Evolutionary conservation across 1,140 invertebrate genomes (phyloP).

Genomic region (Cydia amplana): DNA sequence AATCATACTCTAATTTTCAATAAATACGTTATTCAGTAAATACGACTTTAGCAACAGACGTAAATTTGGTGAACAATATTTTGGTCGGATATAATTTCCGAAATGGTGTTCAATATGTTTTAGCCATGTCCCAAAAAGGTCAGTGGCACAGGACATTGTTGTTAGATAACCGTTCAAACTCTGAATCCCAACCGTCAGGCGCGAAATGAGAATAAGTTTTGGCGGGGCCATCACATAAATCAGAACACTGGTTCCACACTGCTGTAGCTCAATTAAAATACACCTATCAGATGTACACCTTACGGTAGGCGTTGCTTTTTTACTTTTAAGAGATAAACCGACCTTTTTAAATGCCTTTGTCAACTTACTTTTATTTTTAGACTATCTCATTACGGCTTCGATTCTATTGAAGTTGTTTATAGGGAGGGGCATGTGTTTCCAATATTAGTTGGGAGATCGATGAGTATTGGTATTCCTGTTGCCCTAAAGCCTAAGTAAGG

Average conservation of each 20-base stretch:
- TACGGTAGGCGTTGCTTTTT: constrained; percentile 47
- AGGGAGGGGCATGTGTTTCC: neutral
- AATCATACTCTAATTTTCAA: too few species aligned
- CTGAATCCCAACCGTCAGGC: constrained; percentile 42
- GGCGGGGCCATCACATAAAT: constrained; percentile 70
- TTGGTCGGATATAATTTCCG: too few species aligned
- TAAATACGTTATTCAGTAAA: too few species aligned
- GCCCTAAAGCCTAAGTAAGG: too few species aligned
- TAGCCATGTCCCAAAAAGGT: too few species aligned
- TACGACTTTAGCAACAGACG: too few species aligned
- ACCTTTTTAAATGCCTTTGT: constrained; percentile 59
- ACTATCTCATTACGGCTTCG: constrained; percentile 44
- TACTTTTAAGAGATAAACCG: constrained; percentile 46
- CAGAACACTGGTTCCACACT: constrained; percentile 55
- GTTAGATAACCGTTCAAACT: constrained; percentile 1
- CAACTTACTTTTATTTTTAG: constrained; percentile 48
- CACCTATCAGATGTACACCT: constrained; percentile 71
- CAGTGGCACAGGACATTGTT: neutral
- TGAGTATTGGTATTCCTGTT: too few species aligned
- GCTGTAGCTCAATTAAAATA: constrained; percentile 75
- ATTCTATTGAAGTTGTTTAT: constrained; percentile 45
- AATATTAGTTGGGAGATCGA: neutral
- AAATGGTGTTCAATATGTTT: too few species aligned
- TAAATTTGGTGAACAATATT: too few species aligned
- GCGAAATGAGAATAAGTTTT: constrained; percentile 74